Evolutionary conservation across 2,888 invertebrate species (phyloP).

Genomic region (Acrobasis suavella): DNA sequence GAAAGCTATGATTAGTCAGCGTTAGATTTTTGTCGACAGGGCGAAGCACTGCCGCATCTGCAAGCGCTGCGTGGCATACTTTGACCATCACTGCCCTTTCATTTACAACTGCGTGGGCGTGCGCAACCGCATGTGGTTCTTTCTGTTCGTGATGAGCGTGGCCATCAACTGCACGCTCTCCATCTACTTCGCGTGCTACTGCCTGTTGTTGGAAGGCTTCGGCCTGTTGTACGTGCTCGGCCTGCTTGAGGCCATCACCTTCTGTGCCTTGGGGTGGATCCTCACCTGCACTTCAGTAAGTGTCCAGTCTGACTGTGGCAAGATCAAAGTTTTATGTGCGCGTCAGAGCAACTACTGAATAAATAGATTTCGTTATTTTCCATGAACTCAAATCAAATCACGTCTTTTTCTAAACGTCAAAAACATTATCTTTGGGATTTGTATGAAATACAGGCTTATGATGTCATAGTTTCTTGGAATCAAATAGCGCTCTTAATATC

Average conservation of each 20-base stretch:
- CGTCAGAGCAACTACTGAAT: too few relatives aligned
- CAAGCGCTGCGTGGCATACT: constrained; percentile 93
- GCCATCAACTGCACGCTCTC: constrained; percentile 94
- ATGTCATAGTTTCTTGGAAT: too few relatives aligned
- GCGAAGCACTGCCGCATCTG: constrained; percentile 97
- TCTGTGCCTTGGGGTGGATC: constrained; percentile 93
- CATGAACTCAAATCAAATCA: too few relatives aligned
- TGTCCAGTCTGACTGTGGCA: constrained; percentile 24
- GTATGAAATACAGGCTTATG: too few relatives aligned
- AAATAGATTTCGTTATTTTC: too few relatives aligned
- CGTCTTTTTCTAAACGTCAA: too few relatives aligned
- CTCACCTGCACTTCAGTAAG: constrained; percentile 93
- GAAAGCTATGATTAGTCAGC: too few relatives aligned
- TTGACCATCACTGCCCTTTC: constrained; percentile 97
- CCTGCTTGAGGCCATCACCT: constrained; percentile 90
- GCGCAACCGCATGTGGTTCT: constrained; percentile 96
- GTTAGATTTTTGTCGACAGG: constrained; percentile 48
- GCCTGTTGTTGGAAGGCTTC: constrained; percentile 92
- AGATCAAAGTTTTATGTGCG: too few relatives aligned
- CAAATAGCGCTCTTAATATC: too few relatives aligned
- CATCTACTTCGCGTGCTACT: constrained; percentile 93
- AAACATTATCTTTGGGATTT: too few relatives aligned
- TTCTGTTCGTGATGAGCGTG: constrained; percentile 92
- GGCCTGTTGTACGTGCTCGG: constrained; percentile 93
- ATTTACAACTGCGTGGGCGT: constrained; percentile 97